Base-by-base conservation (phyloP, 2,113 vertebrate genomes). In the Aptenodytes forsteri region DNA sequence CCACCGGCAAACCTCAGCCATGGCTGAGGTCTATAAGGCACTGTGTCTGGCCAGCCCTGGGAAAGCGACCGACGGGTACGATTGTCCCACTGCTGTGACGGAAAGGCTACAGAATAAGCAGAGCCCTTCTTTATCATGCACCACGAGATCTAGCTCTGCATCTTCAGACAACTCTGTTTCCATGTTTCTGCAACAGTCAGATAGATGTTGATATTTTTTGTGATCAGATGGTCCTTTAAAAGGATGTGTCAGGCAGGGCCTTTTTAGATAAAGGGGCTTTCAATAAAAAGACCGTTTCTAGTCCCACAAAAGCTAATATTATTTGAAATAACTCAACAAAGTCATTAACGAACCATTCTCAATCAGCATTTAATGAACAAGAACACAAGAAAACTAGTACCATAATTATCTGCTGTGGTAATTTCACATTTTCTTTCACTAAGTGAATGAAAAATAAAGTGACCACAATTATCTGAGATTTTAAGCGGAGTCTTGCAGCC, bases 21-120 rank as follows among this genome's bases (percentile, higher is more conserved):
- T 3, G 3, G n/a, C 27, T 54, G 55, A 62, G 59, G 42, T 20
- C n/a, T 7, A 7, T 0, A 4, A 58, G 61, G 7, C n/a, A 15
- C 11, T 4, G 20, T 1, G 0, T 11, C 55, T 4, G 2, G 10
- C 15, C 1, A 0, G 11, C 36, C 25, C 67, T 69, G 64, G 26
- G 54, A 38, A 20, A 52, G 55, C 1, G 5, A 52, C 46, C 42
- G 12, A 29, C 9, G 15, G 30, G 21, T 10, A 38, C 6, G 16
- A 52, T 2, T 5, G 2, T 62, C 32, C 36, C 66, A 11, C 12
- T 64, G 15, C 52, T 67, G 30, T 3, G 83, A 58, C 52, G 58
- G 29, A 66, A 79, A 67, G 9, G 38, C 47, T 42, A 7, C 71
- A 64, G 25, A 72, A 22, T 2, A 80, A 64, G 16, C 13, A n/a